Base-by-base conservation (phyloP, 2,888 invertebrate genomes). In the Elysia crispata region DNA sequence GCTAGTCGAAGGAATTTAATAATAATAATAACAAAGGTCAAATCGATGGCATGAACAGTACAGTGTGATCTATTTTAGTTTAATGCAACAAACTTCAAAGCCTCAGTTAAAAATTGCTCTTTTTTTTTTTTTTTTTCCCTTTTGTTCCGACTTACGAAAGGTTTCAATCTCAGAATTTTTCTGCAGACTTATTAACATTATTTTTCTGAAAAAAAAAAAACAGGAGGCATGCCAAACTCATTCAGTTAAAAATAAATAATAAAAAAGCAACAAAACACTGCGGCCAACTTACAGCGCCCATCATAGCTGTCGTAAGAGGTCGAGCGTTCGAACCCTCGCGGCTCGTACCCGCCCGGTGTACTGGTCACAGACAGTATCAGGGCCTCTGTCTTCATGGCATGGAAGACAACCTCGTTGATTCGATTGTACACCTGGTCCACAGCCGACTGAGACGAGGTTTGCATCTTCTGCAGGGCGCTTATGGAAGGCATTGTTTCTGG, bases 341-440 rank as follows among this genome's bases (percentile, higher is more conserved):
- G 20, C n/a, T n/a, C 33, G 62, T 77, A 77, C 6, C 62, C 25
- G 18, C 25, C 30, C 54, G 76, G 31, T 86, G 89, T 82, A 60
- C 83, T 31, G 28, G 74, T 31, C 60, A 78, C 66, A 60, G 87
- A 18, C 80, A 86, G 79, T 87, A 86, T 82, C 85, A 86, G 80
- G 88, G 90, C 82, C 89, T 87, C 83, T 88, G 90, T 83, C 78
- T 82, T 23, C 76, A 83, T 64, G 86, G 87, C 50, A 89, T 83
- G 82, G 85, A 89, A 81, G 88, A 89, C 89, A 77, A 78, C 57
- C 13, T 62, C 72, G 66, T 69, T 78, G 20, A 78, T 78, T 41
- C 78, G 64, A 13, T 54, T 57, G 73, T 78, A 78, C 49, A 78
- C 78, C 64, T 78, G 50, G 60, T 78, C 78, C 1, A 77, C 70